Conservation (phyloP, 2,888 invertebrate genomes). For the Pollenia labialis region DNA sequence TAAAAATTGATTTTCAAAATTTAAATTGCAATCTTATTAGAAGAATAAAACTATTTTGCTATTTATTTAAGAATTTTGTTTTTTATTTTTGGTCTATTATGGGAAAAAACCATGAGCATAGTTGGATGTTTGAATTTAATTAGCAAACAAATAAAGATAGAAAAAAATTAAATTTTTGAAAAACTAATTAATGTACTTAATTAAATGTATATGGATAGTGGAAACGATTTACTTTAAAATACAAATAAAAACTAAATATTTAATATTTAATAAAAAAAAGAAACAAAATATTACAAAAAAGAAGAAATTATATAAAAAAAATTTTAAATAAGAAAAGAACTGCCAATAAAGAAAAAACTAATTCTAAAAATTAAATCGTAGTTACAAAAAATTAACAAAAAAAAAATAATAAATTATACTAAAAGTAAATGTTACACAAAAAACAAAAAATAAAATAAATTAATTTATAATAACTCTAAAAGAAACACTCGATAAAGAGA, state of each 20-base stretch:
- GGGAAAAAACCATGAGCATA: too few relatives aligned
- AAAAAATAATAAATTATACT: conserved; percentile 41
- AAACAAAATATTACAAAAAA: conserved; percentile 68
- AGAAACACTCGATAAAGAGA: conserved; percentile 76
- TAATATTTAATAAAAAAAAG: conserved; percentile 65
- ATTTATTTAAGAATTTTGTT: too few relatives aligned
- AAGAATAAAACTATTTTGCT: too few relatives aligned
- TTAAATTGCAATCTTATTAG: too few relatives aligned
- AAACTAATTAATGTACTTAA: conserved; percentile 65
- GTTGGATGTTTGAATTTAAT: not conserved
- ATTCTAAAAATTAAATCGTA: conserved; percentile 74
- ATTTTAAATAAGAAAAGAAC: conserved; percentile 82
- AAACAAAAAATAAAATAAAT: conserved; percentile 32
- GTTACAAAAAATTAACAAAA: conserved; percentile 59
- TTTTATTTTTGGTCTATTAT: too few relatives aligned
- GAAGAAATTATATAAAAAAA: conserved; percentile 32
- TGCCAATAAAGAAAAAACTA: conserved; percentile 78
- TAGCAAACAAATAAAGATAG: not conserved
- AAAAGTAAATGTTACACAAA: conserved; percentile 62
- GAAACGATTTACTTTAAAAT: conserved; percentile 83
- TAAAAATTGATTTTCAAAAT: too few relatives aligned
- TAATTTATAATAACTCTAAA: conserved; percentile 40
- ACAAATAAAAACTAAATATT: conserved; percentile 76
- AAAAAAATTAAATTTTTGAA: conserved; percentile 17
- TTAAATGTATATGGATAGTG: conserved; percentile 80